Percentiles rank a stretch among this genome's conserved stretches.
Conservation (phyloP, 2,888 invertebrate species). For the Orthosia gothica region DNA sequence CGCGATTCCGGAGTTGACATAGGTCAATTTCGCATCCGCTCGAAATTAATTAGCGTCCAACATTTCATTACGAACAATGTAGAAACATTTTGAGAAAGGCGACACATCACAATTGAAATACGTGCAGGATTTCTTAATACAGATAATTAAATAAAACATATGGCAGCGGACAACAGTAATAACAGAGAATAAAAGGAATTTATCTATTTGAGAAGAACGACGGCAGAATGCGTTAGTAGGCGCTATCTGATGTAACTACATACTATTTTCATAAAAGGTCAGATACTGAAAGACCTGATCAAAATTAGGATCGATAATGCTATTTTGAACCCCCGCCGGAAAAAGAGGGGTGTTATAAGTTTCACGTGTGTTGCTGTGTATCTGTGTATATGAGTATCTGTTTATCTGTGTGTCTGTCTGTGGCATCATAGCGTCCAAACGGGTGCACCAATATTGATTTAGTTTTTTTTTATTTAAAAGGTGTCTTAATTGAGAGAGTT, state of each 20-base stretch:
- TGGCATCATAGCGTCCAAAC: too few relatives aligned
- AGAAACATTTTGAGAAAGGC: conserved; percentile 39
- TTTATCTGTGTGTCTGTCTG: too few relatives aligned
- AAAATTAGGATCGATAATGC: conserved; percentile 12
- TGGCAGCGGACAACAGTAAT: conserved; percentile 28
- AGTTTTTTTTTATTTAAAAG: too few relatives aligned
- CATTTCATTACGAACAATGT: conserved; percentile 78
- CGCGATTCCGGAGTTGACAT: conserved; percentile 66
- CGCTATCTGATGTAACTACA: neutral
- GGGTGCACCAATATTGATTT: too few relatives aligned
- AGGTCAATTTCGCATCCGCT: conserved; percentile 83
- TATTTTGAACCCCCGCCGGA: too few relatives aligned
- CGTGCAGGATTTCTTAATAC: conserved; percentile 58
- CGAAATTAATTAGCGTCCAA: conserved; percentile 84
- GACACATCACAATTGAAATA: conserved; percentile 48
- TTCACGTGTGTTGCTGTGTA: too few relatives aligned
- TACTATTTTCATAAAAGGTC: conserved; percentile 28
- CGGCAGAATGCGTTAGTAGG: conserved; percentile 41
- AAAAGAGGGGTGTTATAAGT: too few relatives aligned
- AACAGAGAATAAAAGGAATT: conserved; percentile 53
- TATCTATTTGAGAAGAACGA: conserved; percentile 46
- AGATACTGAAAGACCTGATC: conserved; percentile 2
- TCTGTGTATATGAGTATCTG: too few relatives aligned
- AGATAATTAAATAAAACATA: conserved; percentile 59
- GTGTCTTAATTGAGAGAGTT: too few relatives aligned